Evolutionary conservation across 2,888 invertebrate genomes (phyloP), one percentile per base, ranked within the genome.

Genomic region (Melanostoma scalare): DNA sequence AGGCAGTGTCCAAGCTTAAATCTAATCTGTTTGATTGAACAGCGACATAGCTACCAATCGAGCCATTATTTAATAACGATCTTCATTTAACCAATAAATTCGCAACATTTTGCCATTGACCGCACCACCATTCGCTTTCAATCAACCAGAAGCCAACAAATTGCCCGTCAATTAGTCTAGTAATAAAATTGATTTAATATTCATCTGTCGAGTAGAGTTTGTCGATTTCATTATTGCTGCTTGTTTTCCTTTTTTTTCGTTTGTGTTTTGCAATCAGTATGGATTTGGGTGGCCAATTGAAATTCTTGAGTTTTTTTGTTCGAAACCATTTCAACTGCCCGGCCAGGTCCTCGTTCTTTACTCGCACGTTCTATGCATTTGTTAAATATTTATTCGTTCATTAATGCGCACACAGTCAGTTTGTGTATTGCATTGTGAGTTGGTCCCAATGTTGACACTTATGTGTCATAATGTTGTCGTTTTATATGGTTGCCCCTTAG

Each of bases 121-220:
- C 60, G 3, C 33, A 20, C 35, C 20, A 65, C 73, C 35, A 53
- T 53, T 48, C 75, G 75, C 8, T 35, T 72, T 61, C 46, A 77
- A 82, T 77, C 72, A 82, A 50, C 50, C 38, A 63, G 50, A 63
- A 36, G 52, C 33, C 74, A 78, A 60, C 79, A 75, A 78, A 78
- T 79, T 84, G 55, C 44, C 69, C 79, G 79, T 84, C 84, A 84
- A 84, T 84, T 84, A 84, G 78, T 75, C 67, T 60, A 36, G 5
- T 74, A 79, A 75, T 84, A 84, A 84, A 84, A 84, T 79, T 84
- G 79, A 84, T 84, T 79, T 84, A 79, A 67, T 78, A 78, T 74
- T 74, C 78, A 67, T 78, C 56, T 4, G 40, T 38, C 31, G 61
- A 38, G 30, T 38, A 30, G 38, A 53, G 10, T 56, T 69, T 33